Conservation (phyloP, 2,797 vertebrate genomes). For the Hypotaenidia philippensis region DNA sequence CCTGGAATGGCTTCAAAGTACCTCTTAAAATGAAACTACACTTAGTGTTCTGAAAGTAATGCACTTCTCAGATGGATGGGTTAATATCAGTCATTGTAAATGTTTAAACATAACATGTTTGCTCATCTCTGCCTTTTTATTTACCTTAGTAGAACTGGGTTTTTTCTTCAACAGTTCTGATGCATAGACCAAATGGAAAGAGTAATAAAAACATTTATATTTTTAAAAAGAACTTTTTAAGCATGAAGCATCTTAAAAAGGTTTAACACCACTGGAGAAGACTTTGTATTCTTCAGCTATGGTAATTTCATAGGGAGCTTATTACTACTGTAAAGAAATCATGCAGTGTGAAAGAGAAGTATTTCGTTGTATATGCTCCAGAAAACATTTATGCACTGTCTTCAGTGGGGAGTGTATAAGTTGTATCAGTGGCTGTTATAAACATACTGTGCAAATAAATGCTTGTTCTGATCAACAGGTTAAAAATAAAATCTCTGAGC, state of each 20-base stretch:
- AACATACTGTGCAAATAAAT: background rate
- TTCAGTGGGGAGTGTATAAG: background rate
- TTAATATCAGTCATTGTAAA: background rate
- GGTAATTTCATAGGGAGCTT: background rate
- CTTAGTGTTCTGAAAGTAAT: background rate
- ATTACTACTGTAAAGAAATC: background rate
- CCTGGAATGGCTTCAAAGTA: background rate
- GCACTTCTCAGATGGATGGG: background rate
- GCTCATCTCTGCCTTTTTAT: background rate
- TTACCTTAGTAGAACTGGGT: background rate
- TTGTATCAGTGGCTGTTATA: background rate
- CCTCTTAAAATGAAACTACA: background rate
- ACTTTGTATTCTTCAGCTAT: background rate
- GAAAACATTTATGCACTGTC: background rate
- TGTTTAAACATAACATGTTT: background rate
- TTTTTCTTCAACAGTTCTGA: background rate
- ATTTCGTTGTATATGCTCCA: background rate
- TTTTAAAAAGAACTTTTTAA: background rate
- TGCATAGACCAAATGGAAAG: background rate
- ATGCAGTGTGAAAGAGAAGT: background rate
- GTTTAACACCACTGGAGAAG: background rate
- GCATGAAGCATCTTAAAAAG: background rate
- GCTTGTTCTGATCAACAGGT: background rate
- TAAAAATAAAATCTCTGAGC: constrained; percentile 20
- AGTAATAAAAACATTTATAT: background rate